Base-by-base conservation (phyloP, 2,888 invertebrate species). In the Aphidoletes aphidimyza region DNA sequence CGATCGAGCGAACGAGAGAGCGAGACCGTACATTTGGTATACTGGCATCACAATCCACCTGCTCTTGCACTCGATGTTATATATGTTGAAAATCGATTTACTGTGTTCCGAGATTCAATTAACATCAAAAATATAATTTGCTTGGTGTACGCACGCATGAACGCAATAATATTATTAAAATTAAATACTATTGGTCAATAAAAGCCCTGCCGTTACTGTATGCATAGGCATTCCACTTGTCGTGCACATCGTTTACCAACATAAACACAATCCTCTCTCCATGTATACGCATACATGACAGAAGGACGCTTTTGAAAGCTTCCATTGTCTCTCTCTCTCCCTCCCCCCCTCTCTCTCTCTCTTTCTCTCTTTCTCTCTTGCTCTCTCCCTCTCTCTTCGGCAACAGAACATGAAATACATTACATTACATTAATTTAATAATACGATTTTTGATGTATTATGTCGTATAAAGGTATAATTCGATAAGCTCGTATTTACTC, bases 71-170 rank as follows among this genome's bases (percentile, higher is more conserved):
- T n/a, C n/a, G n/a, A n/a, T n/a, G n/a, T n/a, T 14, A 30, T 69
- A 0, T 69, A 69, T 69, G 69, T 34, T 69, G 69, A 69, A 69
- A 69, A 69, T 69, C 69, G 69, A 69, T 69, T 69, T 69, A 69
- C 69, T 69, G 69, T 69, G 69, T 69, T 69, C 69, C 26, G 54
- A 69, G 69, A 69, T 69, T 69, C 69, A 69, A 69, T 69, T 69
- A 69, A 69, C 69, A 69, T 69, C 69, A 69, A 69, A 69, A 69
- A 69, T 69, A 69, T 69, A 69, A 69, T 69, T 69, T 69, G 69
- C 69, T 69, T 17, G 9, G 30, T 69, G 69, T 30, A 34, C 69
- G 69, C 69, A 69, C 69, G 69, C 69, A 69, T 69, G 69, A 69
- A 69, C 69, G 69, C 69, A 69, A 69, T 69, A 69, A 69, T 69